Evolutionary conservation across 2,113 vertebrate species (phyloP).

Genomic region (Coreoperca whiteheadi): DNA sequence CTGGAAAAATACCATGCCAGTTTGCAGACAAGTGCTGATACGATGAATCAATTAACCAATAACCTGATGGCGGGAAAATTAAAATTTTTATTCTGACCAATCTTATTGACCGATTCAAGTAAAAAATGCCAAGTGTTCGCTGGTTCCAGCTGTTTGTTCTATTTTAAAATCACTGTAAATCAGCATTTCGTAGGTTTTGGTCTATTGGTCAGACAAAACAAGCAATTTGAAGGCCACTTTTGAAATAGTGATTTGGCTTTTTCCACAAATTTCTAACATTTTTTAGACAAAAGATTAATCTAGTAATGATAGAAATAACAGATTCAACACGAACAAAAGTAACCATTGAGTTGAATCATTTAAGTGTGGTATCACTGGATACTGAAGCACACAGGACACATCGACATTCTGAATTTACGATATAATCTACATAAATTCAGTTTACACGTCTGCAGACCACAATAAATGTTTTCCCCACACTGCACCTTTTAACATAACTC

Average conservation of each 20-base stretch:
- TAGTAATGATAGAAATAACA: background rate
- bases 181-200: background rate
- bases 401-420: background rate
- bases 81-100: background rate
- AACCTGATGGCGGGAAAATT: background rate
- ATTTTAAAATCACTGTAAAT: background rate
- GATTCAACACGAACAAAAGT: background rate
- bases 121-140: background rate
- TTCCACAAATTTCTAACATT: background rate
- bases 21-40: background rate
- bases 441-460: background rate
- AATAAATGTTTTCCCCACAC: too few relatives aligned
- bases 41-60: background rate
- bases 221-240: background rate
- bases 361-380: background rate
- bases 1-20: background rate
- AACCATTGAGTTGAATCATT: background rate
- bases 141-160: background rate
- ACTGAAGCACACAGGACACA: background rate
- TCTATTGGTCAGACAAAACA: background rate
- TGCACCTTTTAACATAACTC: background rate
- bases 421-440: background rate
- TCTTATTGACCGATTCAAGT: background rate
- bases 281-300: background rate
- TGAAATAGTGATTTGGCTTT: background rate